A percentile compares a stretch with the other conserved stretches of the same genome.
Conservation (phyloP, 2,113 vertebrate genomes). For the Thalassarche chlororhynchos region DNA sequence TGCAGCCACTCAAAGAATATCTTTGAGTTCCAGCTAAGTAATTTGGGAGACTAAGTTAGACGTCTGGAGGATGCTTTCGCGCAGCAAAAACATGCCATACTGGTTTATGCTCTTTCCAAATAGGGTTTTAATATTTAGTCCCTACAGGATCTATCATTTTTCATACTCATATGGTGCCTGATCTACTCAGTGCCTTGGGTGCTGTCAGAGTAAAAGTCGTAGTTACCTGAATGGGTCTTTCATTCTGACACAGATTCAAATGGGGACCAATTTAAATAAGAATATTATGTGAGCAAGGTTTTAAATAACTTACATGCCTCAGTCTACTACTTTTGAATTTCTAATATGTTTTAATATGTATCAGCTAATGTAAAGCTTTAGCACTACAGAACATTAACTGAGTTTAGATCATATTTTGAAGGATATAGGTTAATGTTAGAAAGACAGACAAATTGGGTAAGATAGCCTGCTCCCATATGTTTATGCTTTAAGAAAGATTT, state of each 20-base stretch:
- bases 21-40: background rate
- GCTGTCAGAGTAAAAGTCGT: background rate
- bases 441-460: background rate
- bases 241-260: background rate
- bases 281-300: background rate
- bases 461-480: rapidly evolving
- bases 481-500: background rate
- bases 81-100: background rate
- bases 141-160: background rate
- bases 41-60: background rate
- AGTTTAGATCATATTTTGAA: background rate
- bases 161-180: background rate
- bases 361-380: background rate
- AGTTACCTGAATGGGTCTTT: background rate
- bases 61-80: background rate
- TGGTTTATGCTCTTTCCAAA: background rate
- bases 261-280: background rate
- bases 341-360: background rate
- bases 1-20: background rate
- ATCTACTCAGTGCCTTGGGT: background rate
- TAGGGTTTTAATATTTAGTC: background rate
- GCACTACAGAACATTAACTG: background rate
- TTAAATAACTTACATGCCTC: background rate
- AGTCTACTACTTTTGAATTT: background rate
- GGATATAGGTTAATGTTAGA: background rate